Evolutionary conservation across 2,888 invertebrate genomes (phyloP).

Genomic region (Metopia argyrocephala): DNA sequence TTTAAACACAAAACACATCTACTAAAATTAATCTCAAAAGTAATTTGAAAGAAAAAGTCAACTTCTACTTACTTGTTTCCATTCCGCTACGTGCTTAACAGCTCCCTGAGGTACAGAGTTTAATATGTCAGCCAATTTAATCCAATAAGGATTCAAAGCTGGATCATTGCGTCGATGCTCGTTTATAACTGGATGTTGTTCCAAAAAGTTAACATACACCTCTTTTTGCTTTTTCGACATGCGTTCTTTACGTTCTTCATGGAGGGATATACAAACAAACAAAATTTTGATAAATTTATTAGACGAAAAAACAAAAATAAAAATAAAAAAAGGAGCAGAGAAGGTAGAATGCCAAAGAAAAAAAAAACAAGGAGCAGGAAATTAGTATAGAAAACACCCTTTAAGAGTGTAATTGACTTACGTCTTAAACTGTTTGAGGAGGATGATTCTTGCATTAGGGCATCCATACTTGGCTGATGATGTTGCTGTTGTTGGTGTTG

Average conservation of each 20-base stretch:
- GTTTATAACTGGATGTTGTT: slow-evolving; percentile 74
- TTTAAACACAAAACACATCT: too few species aligned
- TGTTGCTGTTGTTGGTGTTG: slow-evolving; percentile 65
- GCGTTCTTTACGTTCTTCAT: slow-evolving; percentile 74
- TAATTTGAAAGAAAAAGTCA: background rate
- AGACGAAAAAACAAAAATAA: too few species aligned
- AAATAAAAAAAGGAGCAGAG: too few species aligned
- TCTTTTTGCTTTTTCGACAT: slow-evolving; percentile 76
- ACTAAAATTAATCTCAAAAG: too few species aligned
- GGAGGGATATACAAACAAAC: too few species aligned
- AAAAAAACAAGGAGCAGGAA: too few species aligned
- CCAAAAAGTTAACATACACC: slow-evolving; percentile 74
- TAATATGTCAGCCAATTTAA: slow-evolving; percentile 73
- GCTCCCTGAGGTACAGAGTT: slow-evolving; percentile 75
- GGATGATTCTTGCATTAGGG: slow-evolving; percentile 70
- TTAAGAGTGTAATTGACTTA: slow-evolving; percentile 63
- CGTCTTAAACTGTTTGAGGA: slow-evolving; percentile 73
- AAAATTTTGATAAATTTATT: too few species aligned
- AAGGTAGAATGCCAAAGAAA: too few species aligned
- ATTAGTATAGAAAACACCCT: slow-evolving; percentile 20
- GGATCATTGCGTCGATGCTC: slow-evolving; percentile 75
- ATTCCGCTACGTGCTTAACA: slow-evolving; percentile 73
- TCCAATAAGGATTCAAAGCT: slow-evolving; percentile 73
- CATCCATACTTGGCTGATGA: slow-evolving; percentile 72
- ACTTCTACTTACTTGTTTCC: slow-evolving; percentile 68